These are phyloP conservation scores for Macroramphosus scolopax DNA, from an alignment of 2,797 vertebrate genomes.

Conservation along the genomic window DNA sequence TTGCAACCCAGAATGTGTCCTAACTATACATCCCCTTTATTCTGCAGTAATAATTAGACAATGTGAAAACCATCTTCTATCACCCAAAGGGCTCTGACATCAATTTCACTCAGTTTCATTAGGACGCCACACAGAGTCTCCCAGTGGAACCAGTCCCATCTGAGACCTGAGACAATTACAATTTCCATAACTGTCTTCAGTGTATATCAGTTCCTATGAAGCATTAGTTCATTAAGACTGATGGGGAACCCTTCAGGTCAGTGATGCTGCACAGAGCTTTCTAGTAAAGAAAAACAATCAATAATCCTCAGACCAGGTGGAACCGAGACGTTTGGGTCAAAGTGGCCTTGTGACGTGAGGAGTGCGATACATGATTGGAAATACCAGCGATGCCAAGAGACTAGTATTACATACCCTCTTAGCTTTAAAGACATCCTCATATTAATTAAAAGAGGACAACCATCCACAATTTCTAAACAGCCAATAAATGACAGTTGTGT, in stretches of 20 bases:
- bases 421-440: too few species aligned
- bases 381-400: too few species aligned
- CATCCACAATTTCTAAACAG: too few species aligned
- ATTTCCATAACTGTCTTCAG: slow-evolving; percentile 39
- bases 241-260: slow-evolving; percentile 16
- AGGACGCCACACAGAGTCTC: slow-evolving; percentile 17
- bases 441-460: too few species aligned
- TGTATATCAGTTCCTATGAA: slow-evolving; percentile 22
- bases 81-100: slow-evolving; percentile 40
- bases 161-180: slow-evolving; percentile 61
- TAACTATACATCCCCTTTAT: too few species aligned
- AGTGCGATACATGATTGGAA: slow-evolving; percentile 21
- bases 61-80: slow-evolving; percentile 20
- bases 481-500: too few species aligned
- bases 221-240: slow-evolving; percentile 14
- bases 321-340: slow-evolving; percentile 19
- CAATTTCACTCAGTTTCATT: slow-evolving; percentile 39
- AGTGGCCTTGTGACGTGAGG: too few species aligned
- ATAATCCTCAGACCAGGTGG: slow-evolving; percentile 31
- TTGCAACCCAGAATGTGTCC: too few species aligned
- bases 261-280: slow-evolving; percentile 3
- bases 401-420: too few species aligned
- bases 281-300: slow-evolving; percentile 10
- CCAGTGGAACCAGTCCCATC: slow-evolving; percentile 35
- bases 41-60: too few species aligned